Conservation (phyloP, 1,140 invertebrate species). For the Asobara japonica region DNA sequence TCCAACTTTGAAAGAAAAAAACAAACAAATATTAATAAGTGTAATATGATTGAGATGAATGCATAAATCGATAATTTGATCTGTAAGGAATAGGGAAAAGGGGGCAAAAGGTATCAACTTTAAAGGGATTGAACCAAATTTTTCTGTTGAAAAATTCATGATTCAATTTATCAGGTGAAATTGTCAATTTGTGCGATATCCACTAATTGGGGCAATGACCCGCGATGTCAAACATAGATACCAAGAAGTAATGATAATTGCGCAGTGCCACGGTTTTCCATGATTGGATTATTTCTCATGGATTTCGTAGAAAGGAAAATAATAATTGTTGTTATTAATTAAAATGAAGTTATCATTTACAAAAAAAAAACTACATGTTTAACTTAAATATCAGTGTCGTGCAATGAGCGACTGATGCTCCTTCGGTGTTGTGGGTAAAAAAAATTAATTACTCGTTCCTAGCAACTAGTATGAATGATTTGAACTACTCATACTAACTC, state of each 20-base stretch:
- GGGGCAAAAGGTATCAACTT: too few species aligned
- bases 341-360: constrained; percentile 47
- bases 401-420: constrained; percentile 61
- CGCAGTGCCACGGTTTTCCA: constrained; percentile 1
- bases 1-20: not conserved
- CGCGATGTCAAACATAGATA: constrained; percentile 48
- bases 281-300: not conserved
- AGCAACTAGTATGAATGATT: constrained; percentile 61
- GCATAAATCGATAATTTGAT: constrained; percentile 18
- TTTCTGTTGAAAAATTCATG: not conserved
- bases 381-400: constrained; percentile 64
- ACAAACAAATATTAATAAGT: not conserved
- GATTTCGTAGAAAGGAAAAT: constrained; percentile 17
- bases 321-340: constrained; percentile 29
- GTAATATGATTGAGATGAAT: not conserved
- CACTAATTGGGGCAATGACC: constrained; percentile 17
- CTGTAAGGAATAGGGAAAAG: not conserved
- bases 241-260: not conserved
- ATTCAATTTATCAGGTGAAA: not conserved
- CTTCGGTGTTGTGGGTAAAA: constrained; percentile 66
- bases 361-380: constrained; percentile 57
- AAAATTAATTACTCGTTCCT: constrained; percentile 59
- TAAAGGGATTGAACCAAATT: not conserved
- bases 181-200: not conserved
- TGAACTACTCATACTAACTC: constrained; percentile 63